Evolutionary conservation across 2,797 vertebrate genomes (phyloP), one percentile per base, ranked within the genome.

Genomic region (Petrocephalus schoutedeni): DNA sequence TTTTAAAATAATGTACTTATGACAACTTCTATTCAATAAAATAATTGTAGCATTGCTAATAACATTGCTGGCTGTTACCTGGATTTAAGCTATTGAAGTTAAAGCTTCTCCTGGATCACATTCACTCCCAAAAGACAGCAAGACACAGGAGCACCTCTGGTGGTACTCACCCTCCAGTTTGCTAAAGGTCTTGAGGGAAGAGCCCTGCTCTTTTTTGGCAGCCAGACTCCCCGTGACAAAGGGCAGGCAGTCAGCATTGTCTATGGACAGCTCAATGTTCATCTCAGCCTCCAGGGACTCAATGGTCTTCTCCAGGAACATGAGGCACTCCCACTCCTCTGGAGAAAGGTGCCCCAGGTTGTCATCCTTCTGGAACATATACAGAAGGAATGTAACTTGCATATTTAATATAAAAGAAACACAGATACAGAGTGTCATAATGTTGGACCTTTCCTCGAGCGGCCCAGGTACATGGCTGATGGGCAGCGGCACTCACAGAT

Each of bases 251-350:
- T 95, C 93, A 8, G 89, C 89, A 87, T 97, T 95, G 0, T 97
- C 95, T 0, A 95, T 95, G 36, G 97, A 97, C 88, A 97, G 90
- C 80, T 96, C 95, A 0, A 96, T 96, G 88, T 98, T 97, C 8
- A 96, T 96, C 87, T 98, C 97, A 0, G 93, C 92, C 19, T 98
- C 97, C 91, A 99, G 90, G 0, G 97, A 97, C 90, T 98, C 97
- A 1, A 99, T 97, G 0, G 98, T 98, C 91, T 98, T 97, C 91
- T 99, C 98, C 89, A 99, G 91, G 94, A 98, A 99, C 93, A 97
- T 96, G 91, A 99, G 92, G 45, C 98, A 98, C 88, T 97, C 98
- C 54, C 96, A 97, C 91, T 99, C 98, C 85, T 98, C 98, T 21
- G 96, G 95, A 0, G 98, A 98, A 74, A 99, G 93, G 90, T 98